Conservation (phyloP, 2,888 invertebrate species). For the Lissonota sp. region DNA sequence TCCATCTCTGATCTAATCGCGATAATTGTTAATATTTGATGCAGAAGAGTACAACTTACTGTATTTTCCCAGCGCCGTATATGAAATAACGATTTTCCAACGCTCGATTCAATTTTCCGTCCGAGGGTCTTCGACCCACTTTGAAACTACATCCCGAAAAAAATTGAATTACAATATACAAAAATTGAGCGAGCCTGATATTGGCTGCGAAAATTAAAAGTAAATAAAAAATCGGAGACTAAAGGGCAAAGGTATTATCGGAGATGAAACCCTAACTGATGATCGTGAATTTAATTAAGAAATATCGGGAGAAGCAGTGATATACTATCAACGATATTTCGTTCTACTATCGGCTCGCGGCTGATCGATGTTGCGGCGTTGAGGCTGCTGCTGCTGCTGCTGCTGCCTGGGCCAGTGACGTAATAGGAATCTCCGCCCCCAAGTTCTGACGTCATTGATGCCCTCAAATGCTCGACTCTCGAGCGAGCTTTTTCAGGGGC, state of each 20-base stretch:
- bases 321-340: constrained; percentile 66
- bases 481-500: constrained; percentile 51
- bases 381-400: constrained; percentile 71
- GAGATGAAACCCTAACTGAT: constrained; percentile 52
- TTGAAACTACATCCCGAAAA: no score
- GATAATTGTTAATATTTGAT: no score
- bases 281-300: constrained; percentile 66
- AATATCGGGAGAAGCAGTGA: constrained; percentile 46
- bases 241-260: constrained; percentile 8
- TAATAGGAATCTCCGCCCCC: constrained; percentile 77
- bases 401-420: constrained; percentile 75
- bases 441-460: constrained; percentile 80
- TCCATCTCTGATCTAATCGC: no score
- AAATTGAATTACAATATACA: no score
- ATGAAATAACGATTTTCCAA: no score
- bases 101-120: no score
- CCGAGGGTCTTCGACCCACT: no score
- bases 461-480: constrained; percentile 78
- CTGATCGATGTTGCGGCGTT: constrained; percentile 76
- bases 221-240: background rate
- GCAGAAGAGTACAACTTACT: no score
- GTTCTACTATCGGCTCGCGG: constrained; percentile 67
- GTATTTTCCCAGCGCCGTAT: no score
- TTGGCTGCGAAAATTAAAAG: background rate
- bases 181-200: no score